Base-by-base conservation (phyloP, 2,888 invertebrate species). In the Parthenolecanium corni region DNA sequence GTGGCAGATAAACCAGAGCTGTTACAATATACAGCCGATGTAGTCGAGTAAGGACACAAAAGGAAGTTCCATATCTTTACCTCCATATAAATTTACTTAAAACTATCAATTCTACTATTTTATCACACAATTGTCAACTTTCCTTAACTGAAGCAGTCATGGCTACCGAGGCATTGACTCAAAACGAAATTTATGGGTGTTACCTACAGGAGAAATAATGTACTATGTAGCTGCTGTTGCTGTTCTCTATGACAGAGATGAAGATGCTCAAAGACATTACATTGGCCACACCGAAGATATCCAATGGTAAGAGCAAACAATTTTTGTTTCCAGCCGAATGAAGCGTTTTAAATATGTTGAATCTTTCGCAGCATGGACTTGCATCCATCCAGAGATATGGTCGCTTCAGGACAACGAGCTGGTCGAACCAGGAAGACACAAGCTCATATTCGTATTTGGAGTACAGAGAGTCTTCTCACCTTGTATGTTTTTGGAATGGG, bases 201-300 rank as follows among this genome's bases (percentile, higher is more conserved):
- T 96, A 61, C 92, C 93, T 0, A 92, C 93, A 0, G 95, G 94
- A 0, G 96, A 96, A 74, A 78, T 94, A 9, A 77, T 93, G 44
- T 94, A 93, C 74, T 90, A 85, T 72, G 92, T 93, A n/a, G 91
- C 91, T 0, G 88, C 92, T 0, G 87, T 93, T 0, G 93, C 89
- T 0, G 83, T 94, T 25, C 80, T 94, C 75, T 88, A 86, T 71
- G 89, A 93, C 73, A 80, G 88, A 52, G 86, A 87, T 66, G 87
- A 88, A 72, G 89, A 91, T 71, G 80, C 85, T 0, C 94, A 94
- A 76, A 77, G 92, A 66, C 92, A 93, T 73, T 94, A 94, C 71
- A 83, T 80, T 12, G 92, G 90, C 5, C 94, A 94, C 72, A 93
- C 89, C 0, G 92, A 93, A 73, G 93, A 94, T 70, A 90, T 94